Conservation (phyloP, 2,888 invertebrate genomes). For the Diloba caeruleocephala region DNA sequence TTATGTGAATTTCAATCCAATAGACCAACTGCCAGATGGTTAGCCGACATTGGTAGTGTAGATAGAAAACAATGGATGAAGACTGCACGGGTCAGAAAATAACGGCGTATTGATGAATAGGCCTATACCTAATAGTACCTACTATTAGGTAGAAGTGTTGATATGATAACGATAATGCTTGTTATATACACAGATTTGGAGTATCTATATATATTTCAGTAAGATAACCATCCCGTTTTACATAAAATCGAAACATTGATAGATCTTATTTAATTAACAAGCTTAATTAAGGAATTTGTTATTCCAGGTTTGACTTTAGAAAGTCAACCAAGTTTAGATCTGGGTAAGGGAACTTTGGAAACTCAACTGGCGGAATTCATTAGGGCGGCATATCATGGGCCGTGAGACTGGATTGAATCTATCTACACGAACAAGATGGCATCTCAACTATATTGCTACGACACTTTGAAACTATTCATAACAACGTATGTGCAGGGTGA, state of each 20-base stretch:
- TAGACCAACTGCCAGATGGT: too few relatives aligned
- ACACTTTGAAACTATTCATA: background rate
- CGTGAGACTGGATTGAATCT: conserved; percentile 27
- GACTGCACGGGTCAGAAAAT: too few relatives aligned
- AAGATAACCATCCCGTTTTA: background rate
- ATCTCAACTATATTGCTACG: conserved; percentile 10
- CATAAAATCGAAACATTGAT: background rate
- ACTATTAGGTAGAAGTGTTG: too few relatives aligned
- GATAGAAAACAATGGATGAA: too few relatives aligned
- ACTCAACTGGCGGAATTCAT: conserved; percentile 15
- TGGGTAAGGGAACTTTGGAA: conserved; percentile 19
- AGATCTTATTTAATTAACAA: conserved; percentile 23
- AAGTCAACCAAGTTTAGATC: conserved; percentile 28
- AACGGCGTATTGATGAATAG: too few relatives aligned
- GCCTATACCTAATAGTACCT: too few relatives aligned
- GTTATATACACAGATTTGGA: too few relatives aligned
- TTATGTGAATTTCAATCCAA: too few relatives aligned
- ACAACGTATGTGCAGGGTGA: background rate
- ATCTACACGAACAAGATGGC: conserved; percentile 7
- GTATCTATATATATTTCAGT: too few relatives aligned
- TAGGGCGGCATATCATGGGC: conserved; percentile 12
- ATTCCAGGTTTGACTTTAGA: conserved; percentile 8
- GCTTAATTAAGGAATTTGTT: conserved; percentile 11
- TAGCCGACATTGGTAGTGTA: too few relatives aligned
- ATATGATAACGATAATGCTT: too few relatives aligned